Evolutionary conservation across 2,888 invertebrate species (phyloP), one percentile per base, ranked within the genome.

Genomic region (Aporophyla nigra): DNA sequence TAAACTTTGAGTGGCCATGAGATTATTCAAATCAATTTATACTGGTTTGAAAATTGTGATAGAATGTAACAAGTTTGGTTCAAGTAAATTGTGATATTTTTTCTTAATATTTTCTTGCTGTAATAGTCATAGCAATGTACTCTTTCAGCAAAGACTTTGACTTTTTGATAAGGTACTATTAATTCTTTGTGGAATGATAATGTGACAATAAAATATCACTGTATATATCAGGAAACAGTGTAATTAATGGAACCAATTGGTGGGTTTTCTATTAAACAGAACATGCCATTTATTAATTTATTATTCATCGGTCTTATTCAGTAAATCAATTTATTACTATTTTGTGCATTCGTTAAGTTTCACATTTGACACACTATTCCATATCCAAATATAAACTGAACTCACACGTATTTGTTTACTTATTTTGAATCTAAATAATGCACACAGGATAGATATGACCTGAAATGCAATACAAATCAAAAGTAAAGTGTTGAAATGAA

Each of bases 11-110:
- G 16, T 54, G 46, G 46, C 74, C 46, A 33, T 75, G 74, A 49
- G 24, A 53, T 54, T 49, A 81, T 82, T 40, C n/a, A 71, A 80
- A 76, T 76, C n/a, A n/a, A 71, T 53, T 62, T 61, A 46, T 46
- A 12, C 9, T 0, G 43, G 21, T n/a, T n/a, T 53, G 46, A 54
- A 33, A 49, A 27, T 51, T 24, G 3, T 63, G 16, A 24, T 46
- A 56, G 1, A 43, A 21, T 49, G 9, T 5, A 40, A 56, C 14
- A 40, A 49, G 33, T 62, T 53, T 33, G 9, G 40, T 2, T 6
- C 16, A 43, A 43, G 12, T 9, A 16, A 51, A 27, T n/a, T 46
- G 43, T 10, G 3, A 2, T n/a, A 5, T 10, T 24, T 40, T 24
- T 19, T 49, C 33, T 16, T 67, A 9, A 9, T 10, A 6, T 12